These are phyloP conservation scores for Trichogramma pretiosum DNA, from an alignment of 1,140 invertebrate species.

Conservation along the genomic window DNA sequence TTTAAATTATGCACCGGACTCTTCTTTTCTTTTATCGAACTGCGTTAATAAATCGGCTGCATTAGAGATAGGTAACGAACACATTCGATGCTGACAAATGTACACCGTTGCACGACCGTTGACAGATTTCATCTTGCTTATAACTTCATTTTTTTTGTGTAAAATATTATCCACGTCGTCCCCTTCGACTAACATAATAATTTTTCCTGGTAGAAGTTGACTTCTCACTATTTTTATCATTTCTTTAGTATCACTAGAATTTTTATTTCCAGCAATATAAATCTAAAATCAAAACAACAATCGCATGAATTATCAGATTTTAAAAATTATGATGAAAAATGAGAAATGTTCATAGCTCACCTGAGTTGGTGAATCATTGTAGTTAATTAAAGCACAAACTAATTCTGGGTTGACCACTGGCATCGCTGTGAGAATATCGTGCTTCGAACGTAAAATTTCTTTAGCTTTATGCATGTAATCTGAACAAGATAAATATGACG, in stretches of 20 bases:
- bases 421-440: conserved; percentile 48
- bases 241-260: conserved; percentile 57
- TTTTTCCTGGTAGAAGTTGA: conserved; percentile 59
- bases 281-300: conserved; percentile 45
- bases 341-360: conserved; percentile 31
- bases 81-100: conserved; percentile 71
- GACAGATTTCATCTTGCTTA: conserved; percentile 38
- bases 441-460: conserved; percentile 56
- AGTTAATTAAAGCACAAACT: conserved; percentile 63
- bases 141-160: conserved; percentile 31
- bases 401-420: conserved; percentile 70
- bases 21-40: conserved; percentile 40
- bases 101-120: conserved; percentile 61
- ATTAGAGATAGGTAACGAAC: conserved; percentile 68
- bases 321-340: not conserved
- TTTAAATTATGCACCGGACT: too few species aligned
- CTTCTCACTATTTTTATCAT: conserved; percentile 59
- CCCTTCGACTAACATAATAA: conserved; percentile 59
- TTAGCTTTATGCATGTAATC: conserved; percentile 54
- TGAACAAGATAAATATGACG: conserved; percentile 54
- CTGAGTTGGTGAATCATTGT: conserved; percentile 57
- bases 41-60: conserved; percentile 55
- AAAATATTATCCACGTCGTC: conserved; percentile 26
- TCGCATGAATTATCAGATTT: not conserved
- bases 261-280: conserved; percentile 55